A percentile compares a stretch with the other conserved stretches of the same genome.
phyloP scores from a whole-genome alignment of 2,888 invertebrate genomes.

The Gnatocerus cornutus region DNA sequence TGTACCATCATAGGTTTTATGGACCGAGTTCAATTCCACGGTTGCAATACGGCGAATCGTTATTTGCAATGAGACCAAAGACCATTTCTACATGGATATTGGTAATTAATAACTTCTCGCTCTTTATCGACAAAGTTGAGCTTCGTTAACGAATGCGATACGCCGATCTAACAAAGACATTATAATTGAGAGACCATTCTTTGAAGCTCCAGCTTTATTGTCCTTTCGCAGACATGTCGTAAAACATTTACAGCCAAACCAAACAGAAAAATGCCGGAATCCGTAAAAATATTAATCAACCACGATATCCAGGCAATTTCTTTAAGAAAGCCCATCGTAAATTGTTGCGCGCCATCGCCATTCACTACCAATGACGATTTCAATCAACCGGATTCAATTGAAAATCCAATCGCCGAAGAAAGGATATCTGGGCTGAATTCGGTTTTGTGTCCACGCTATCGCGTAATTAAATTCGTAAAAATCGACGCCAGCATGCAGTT shows the following conservation, averaged over 20 bases:
- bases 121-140: conserved; percentile 55
- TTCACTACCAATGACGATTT: conserved; percentile 49
- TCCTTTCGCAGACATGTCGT: neutral
- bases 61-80: conserved; percentile 29
- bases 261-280: neutral
- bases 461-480: conserved; percentile 47
- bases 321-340: conserved; percentile 34
- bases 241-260: neutral
- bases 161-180: conserved; percentile 62
- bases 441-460: conserved; percentile 34
- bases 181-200: conserved; percentile 55
- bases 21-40: conserved; percentile 20
- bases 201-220: conserved; percentile 11
- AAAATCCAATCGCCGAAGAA: conserved; percentile 48
- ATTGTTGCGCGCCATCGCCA: conserved; percentile 38
- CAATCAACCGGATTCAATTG: conserved; percentile 49
- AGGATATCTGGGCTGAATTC: conserved; percentile 47
- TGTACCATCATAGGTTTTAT: conserved; percentile 22
- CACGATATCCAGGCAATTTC: conserved; percentile 37
- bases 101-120: conserved; percentile 57
- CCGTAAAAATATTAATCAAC: conserved; percentile 35
- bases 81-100: conserved; percentile 47
- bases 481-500: conserved; percentile 29
- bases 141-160: conserved; percentile 48
- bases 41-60: conserved; percentile 12